Percentiles rank a stretch among this genome's conserved stretches.
phyloP scores from a whole-genome alignment of 2,113 vertebrate species.

The Andinoacara biseriatus region DNA sequence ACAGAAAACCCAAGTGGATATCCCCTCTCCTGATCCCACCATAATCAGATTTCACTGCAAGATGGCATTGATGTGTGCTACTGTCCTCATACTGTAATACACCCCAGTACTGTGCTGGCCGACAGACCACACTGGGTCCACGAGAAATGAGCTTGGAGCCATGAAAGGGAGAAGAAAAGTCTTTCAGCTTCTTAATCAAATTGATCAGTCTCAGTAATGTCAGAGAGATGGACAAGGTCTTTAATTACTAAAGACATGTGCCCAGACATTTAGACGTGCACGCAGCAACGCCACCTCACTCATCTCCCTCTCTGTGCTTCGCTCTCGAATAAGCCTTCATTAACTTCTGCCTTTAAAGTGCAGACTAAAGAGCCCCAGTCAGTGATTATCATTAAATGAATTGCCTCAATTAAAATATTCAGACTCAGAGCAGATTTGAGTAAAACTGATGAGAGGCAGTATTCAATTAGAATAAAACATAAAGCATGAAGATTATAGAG shows the following conservation, averaged over 20 bases:
- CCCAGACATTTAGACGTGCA: conserved; percentile 13
- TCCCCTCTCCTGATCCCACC: conserved; percentile 1
- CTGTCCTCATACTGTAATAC: conserved; percentile 14
- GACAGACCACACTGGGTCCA: background rate
- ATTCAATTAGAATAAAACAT: conserved; percentile 7
- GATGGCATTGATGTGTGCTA: conserved; percentile 11
- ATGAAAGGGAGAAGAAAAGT: background rate
- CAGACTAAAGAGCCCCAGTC: background rate
- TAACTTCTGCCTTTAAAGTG: background rate
- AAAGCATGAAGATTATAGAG: background rate
- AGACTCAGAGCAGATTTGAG: background rate
- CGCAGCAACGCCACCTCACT: background rate
- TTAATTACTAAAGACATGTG: background rate
- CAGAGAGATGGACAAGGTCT: background rate
- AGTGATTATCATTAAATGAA: conserved; percentile 2
- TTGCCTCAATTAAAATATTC: conserved; percentile 1
- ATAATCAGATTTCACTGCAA: conserved; percentile 53
- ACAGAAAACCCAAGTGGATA: background rate
- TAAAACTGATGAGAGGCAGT: background rate
- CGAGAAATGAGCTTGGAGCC: background rate
- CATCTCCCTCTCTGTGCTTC: background rate
- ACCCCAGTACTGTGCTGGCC: background rate
- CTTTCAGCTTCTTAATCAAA: conserved; percentile 35
- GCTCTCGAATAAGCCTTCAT: background rate
- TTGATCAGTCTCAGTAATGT: conserved; percentile 21